Conservation (phyloP, 2,888 invertebrate genomes). For the Drosophila nr. medialis region DNA sequence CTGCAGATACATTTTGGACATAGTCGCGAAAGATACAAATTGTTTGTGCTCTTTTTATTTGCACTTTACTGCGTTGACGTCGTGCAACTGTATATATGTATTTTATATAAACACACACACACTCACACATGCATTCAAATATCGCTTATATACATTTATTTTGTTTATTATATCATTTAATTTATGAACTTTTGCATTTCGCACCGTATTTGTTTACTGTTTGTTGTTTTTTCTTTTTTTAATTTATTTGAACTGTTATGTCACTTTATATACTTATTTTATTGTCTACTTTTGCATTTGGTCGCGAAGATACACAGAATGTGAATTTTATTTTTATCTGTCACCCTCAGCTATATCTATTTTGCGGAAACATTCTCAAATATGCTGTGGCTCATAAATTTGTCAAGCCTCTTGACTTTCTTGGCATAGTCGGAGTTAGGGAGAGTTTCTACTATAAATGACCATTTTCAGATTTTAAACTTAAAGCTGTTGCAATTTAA, state of each 20-base stretch:
- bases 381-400: not conserved
- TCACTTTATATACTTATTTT: constrained; percentile 44
- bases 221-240: constrained; percentile 16
- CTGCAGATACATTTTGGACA: constrained; percentile 54
- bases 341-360: constrained; percentile 5
- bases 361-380: constrained; percentile 36
- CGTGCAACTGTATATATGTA: constrained; percentile 36
- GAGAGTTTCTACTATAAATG: not conserved
- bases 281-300: constrained; percentile 34
- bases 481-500: not conserved
- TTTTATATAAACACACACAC: not conserved
- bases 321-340: not conserved
- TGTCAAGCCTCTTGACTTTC: not conserved
- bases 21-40: constrained; percentile 25
- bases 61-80: constrained; percentile 50
- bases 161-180: constrained; percentile 40
- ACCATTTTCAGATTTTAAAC: not conserved
- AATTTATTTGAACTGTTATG: constrained; percentile 73
- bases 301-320: not conserved
- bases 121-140: not conserved
- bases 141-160: constrained; percentile 2
- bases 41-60: constrained; percentile 17
- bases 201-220: constrained; percentile 31
- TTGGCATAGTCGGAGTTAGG: not conserved
- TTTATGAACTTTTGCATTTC: constrained; percentile 64